Evolutionary conservation across 2,888 invertebrate species (phyloP).

Genomic region (Metallyticus violacea): DNA sequence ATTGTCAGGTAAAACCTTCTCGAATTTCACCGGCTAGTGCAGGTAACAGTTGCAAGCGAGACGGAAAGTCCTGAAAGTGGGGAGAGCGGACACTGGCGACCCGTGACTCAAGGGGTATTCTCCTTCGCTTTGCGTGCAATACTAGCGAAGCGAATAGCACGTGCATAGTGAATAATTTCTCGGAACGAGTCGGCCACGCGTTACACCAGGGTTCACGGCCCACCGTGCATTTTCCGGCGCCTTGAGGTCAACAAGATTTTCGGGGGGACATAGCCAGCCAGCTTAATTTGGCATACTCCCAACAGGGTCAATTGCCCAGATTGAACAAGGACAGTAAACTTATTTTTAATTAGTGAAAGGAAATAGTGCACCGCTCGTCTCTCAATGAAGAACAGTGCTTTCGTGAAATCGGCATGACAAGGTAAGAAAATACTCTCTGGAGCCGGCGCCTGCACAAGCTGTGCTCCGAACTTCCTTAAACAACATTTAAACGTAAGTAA

Average conservation of each 20-base stretch:
- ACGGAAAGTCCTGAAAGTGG: no score
- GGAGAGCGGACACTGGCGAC: no score
- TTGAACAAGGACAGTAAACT: not conserved
- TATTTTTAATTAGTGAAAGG: not conserved
- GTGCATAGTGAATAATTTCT: not conserved
- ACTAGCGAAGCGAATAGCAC: not conserved
- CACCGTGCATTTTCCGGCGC: not conserved
- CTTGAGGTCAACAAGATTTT: not conserved
- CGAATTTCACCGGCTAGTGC: not conserved
- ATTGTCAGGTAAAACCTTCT: not conserved
- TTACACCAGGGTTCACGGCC: not conserved
- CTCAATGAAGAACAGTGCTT: not conserved
- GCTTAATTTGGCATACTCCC: not conserved
- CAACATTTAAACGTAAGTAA: not conserved
- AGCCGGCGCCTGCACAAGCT: not conserved
- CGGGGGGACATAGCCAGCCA: no score
- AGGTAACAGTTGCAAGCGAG: not conserved
- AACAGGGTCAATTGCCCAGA: not conserved
- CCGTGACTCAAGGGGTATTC: not conserved
- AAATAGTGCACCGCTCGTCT: not conserved
- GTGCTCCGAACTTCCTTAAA: not conserved
- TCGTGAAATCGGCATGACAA: not conserved
- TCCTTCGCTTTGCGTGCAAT: not conserved
- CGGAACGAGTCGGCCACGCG: not conserved
- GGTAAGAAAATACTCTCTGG: not conserved